These are phyloP conservation scores for Sus cebifrons DNA, from an alignment of 2,797 vertebrate genomes.

Conservation along the genomic window DNA sequence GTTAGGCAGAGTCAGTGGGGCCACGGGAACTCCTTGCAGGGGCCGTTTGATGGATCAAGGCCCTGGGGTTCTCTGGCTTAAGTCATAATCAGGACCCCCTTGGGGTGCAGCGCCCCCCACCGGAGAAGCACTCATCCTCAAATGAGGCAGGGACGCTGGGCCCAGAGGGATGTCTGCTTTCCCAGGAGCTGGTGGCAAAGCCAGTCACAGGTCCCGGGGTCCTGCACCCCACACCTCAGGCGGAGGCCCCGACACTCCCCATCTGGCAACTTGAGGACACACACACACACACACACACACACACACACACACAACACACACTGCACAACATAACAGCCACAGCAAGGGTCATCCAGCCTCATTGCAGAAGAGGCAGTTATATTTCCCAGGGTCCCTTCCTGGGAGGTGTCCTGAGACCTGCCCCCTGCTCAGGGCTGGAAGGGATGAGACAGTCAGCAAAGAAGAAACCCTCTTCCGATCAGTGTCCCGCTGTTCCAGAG, in stretches of 20 bases:
- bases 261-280: neutral
- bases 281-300: fast-evolving
- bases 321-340: neutral
- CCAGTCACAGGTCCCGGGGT: neutral
- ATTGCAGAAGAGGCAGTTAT: neutral
- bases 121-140: neutral
- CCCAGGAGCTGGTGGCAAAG: neutral
- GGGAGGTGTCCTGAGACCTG: neutral
- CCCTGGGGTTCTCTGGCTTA: neutral
- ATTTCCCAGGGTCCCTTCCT: neutral
- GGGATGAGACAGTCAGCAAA: neutral
- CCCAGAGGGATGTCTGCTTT: neutral
- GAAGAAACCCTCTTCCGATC: neutral
- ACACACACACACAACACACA: neutral
- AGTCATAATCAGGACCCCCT: neutral
- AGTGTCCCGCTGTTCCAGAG: too few relatives aligned
- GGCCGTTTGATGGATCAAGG: neutral
- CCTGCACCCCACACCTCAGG: neutral
- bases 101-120: neutral
- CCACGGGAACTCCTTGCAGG: neutral
- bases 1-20: neutral
- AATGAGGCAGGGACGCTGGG: neutral
- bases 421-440: neutral
- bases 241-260: neutral
- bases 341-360: neutral